A percentile compares a stretch with the other conserved stretches of the same genome.
Conservation (phyloP, 2,888 invertebrate species). For the Oxystoma pomonae region DNA sequence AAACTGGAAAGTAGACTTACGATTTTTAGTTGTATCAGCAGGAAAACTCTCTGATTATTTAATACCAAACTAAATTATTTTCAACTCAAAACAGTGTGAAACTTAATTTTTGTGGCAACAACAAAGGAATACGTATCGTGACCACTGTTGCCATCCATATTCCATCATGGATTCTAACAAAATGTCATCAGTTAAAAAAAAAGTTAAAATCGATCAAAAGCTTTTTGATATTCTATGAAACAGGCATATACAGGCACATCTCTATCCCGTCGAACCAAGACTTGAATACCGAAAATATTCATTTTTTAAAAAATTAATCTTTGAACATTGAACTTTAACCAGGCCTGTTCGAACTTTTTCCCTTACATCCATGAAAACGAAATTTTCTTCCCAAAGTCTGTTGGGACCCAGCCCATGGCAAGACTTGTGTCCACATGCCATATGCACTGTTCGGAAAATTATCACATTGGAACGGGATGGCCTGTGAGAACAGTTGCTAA, state of each 20-base stretch:
- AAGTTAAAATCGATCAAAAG: no score
- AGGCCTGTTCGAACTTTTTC: constrained; percentile 38
- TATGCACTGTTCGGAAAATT: constrained; percentile 49
- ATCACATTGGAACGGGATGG: constrained; percentile 46
- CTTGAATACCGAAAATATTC: constrained; percentile 40
- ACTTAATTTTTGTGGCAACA: not conserved
- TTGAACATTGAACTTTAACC: no score
- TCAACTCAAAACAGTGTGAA: not conserved
- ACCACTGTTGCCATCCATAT: no score
- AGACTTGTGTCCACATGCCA: constrained; percentile 42
- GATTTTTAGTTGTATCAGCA: not conserved
- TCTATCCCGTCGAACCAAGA: constrained; percentile 38
- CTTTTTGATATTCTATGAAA: no score
- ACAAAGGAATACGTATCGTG: no score
- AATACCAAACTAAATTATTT: not conserved
- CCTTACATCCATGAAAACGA: constrained; percentile 37
- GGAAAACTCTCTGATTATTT: not conserved
- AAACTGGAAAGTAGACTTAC: not conserved
- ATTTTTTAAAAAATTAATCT: no score
- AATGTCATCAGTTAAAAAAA: no score
- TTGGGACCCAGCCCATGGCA: constrained; percentile 40
- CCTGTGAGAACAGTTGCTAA: constrained; percentile 42
- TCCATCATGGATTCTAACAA: no score
- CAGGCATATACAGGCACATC: no score
- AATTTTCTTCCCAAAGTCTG: constrained; percentile 35